Percentiles rank a stretch among this genome's conserved stretches.
These are phyloP conservation scores for Oncorhynchus mykiss DNA, from an alignment of 2,113 vertebrate genomes.

Conservation along the genomic window DNA sequence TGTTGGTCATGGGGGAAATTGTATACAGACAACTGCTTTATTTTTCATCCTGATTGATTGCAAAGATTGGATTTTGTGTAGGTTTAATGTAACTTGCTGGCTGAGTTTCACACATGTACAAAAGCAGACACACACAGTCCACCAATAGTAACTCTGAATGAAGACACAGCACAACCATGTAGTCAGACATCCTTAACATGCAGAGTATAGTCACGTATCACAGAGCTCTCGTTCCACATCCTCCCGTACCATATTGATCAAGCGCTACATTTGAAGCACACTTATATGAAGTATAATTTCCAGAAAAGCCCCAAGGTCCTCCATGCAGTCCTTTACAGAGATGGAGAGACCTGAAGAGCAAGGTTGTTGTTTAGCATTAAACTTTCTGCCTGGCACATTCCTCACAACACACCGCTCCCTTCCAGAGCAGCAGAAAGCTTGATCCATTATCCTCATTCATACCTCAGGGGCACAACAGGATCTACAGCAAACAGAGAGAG, in stretches of 20 bases:
- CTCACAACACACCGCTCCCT: neutral
- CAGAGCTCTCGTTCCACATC: neutral
- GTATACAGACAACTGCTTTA: too few relatives aligned
- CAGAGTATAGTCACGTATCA: neutral
- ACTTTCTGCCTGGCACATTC: neutral
- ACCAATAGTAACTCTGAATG: neutral
- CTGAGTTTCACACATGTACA: neutral
- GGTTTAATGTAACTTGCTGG: neutral
- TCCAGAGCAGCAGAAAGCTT: neutral
- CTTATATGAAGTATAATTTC: neutral
- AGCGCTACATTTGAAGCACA: neutral
- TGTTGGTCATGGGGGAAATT: too few relatives aligned
- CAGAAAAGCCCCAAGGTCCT: neutral
- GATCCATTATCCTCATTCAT: neutral
- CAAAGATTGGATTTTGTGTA: too few relatives aligned
- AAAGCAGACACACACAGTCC: neutral
- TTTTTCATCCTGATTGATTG: too few relatives aligned
- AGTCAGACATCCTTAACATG: neutral
- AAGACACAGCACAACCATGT: neutral
- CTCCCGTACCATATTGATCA: too few relatives aligned
- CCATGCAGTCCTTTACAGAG: neutral
- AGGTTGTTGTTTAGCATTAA: too few relatives aligned
- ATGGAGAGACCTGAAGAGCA: neutral
- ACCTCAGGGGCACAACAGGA: neutral
- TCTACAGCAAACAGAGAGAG: neutral